Conservation (phyloP, 1,140 invertebrate species). For the Doryteuthis pealeii region DNA sequence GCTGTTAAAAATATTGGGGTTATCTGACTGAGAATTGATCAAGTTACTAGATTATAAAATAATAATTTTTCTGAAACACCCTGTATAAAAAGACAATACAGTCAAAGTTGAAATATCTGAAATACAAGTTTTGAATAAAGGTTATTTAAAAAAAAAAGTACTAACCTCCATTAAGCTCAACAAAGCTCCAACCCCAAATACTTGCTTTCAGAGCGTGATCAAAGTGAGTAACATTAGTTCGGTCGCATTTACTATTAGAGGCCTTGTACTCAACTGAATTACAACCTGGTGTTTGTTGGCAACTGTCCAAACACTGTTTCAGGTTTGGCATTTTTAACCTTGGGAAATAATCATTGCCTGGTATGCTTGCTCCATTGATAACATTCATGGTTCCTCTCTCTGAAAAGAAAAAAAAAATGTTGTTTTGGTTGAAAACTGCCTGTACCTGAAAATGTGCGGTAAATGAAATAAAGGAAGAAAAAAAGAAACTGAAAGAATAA, state of each 20-base stretch:
- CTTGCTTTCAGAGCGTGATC: not conserved
- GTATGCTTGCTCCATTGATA: not conserved
- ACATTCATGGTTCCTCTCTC: not conserved
- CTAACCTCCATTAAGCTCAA: not conserved
- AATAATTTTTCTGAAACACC: too few relatives aligned
- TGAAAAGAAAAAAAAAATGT: not conserved
- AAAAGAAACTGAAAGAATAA: not conserved
- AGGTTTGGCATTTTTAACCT: not conserved
- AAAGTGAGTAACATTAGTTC: not conserved
- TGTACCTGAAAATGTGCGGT: not conserved
- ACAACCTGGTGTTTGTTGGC: not conserved
- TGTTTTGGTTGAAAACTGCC: not conserved
- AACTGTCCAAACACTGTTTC: not conserved
- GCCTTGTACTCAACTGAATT: not conserved
- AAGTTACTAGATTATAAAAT: too few relatives aligned
- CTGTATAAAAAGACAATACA: too few relatives aligned
- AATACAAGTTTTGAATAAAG: too few relatives aligned
- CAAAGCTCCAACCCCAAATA: not conserved
- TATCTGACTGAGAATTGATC: too few relatives aligned
- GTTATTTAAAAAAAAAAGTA: not conserved
- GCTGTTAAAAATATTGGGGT: too few relatives aligned
- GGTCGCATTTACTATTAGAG: not conserved
- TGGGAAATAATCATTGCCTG: not conserved
- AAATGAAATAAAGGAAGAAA: not conserved
- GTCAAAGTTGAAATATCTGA: too few relatives aligned